Evolutionary conservation across 2,797 vertebrate genomes (phyloP), one percentile per base, ranked within the genome.

Genomic region (Craterocephalus amniculus): DNA sequence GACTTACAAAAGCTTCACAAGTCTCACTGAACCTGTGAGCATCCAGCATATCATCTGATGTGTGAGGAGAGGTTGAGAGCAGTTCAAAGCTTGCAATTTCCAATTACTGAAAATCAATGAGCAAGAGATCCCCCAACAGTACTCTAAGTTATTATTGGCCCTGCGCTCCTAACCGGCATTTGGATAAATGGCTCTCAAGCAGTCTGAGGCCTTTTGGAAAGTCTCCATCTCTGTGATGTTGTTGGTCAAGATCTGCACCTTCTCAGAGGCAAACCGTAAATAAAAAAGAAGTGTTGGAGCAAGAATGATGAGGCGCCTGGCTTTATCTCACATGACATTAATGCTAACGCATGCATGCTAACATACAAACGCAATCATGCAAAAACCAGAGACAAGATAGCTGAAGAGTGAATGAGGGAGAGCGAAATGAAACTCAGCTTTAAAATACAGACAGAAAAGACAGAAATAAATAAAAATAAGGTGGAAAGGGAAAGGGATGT

Each of bases 381-480:
- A 65, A 43, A 69, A 69, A 60, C 34, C 58, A 16, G 27, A 49
- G 54, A 55, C 58, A 20, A 4, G 6, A 45, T 36, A 34, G 26
- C 26, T 29, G 57, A 70, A 14, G 24, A 68, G 51, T 18, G 63
- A 66, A 14, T 31, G 6, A 57, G 54, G 27, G 55, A 40, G 54
- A 55, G 29, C 0, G n/a, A 56, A 24, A 64, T 20, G 56, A 72
- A 40, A 63, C 16, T 34, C 1, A 62, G 65, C 31, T 70, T 35
- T 7, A 51, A 74, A 24, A 74, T 62, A 68, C 20, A 45, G 48
- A 61, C 32, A 40, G 29, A 52, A 63, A 69, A 52, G 14, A 59
- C 40, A 80, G 74, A 63, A 69, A 79, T 55, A 63, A 67, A 83
- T 55, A 35, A 67, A 79, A 45, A 73, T 35, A 60, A 67, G 35